Percentiles rank a stretch among this genome's conserved stretches.
Conservation (phyloP, 2,888 invertebrate species). For the Cabera pusaria region DNA sequence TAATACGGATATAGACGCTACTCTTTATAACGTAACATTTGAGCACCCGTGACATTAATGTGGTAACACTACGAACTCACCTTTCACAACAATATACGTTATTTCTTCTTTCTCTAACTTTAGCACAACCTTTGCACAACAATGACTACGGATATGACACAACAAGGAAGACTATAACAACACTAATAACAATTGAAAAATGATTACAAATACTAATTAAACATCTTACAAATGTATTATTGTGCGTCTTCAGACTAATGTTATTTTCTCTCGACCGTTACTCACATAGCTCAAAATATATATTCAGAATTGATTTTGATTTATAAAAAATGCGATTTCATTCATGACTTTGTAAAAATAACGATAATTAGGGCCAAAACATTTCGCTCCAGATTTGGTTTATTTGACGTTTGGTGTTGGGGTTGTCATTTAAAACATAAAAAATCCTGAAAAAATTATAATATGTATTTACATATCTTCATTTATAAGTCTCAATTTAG, state of each 20-base stretch:
- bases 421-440: slow-evolving; percentile 41
- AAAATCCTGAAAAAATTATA: no score
- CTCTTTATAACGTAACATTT: no score
- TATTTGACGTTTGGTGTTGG: slow-evolving; percentile 59
- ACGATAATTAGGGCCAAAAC: slow-evolving; percentile 47
- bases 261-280: slow-evolving; percentile 28
- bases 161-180: slow-evolving; percentile 44
- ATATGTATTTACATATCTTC: no score
- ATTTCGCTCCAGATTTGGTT: slow-evolving; percentile 69
- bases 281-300: slow-evolving; percentile 28
- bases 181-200: slow-evolving; percentile 26
- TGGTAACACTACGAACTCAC: slow-evolving; percentile 41
- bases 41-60: slow-evolving; percentile 2
- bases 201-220: slow-evolving; percentile 35
- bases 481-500: no score
- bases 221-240: slow-evolving; percentile 33
- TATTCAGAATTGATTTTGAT: slow-evolving; percentile 35
- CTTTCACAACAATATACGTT: slow-evolving; percentile 54
- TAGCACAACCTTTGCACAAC: slow-evolving; percentile 67
- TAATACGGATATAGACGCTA: no score
- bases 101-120: slow-evolving; percentile 66
- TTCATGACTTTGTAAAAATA: slow-evolving; percentile 67
- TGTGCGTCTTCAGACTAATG: slow-evolving; percentile 33
- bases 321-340: slow-evolving; percentile 57
- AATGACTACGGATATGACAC: slow-evolving; percentile 43